phyloP scores from a whole-genome alignment of 1,140 invertebrate genomes.

The Hermatobates lingyangjiaoensis region DNA sequence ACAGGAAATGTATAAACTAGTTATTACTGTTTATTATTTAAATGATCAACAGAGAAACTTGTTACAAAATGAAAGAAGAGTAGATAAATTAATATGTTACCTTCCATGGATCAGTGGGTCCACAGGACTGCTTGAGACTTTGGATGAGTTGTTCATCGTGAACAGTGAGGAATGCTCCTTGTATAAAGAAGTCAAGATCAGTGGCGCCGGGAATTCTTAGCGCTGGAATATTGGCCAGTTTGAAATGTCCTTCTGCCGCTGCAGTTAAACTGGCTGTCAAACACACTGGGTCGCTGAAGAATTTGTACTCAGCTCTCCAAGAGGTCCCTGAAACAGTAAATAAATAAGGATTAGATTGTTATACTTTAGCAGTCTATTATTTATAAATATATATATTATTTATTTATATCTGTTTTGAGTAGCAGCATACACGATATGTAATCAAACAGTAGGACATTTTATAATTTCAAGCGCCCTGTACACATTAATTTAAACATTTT shows the following conservation, averaged over 20 bases:
- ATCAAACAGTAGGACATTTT: too few species aligned
- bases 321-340: constrained; percentile 24
- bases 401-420: too few species aligned
- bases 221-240: constrained; percentile 14
- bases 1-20: too few species aligned
- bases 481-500: too few species aligned
- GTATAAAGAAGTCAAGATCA: constrained; percentile 30
- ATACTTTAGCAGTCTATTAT: too few species aligned
- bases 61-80: background rate
- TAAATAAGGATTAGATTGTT: too few species aligned
- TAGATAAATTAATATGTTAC: too few species aligned
- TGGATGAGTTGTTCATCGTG: constrained; percentile 24
- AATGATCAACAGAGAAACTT: too few species aligned
- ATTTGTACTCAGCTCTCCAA: constrained; percentile 36
- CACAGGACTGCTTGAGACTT: constrained; percentile 22
- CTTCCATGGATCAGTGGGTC: constrained; percentile 21
- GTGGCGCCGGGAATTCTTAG: constrained; percentile 20
- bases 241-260: constrained; percentile 30
- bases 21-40: background rate
- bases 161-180: constrained; percentile 26
- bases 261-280: constrained; percentile 28
- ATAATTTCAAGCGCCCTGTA: too few species aligned
- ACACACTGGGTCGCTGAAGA: constrained; percentile 33
- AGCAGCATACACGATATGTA: too few species aligned
- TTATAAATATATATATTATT: too few species aligned